phyloP scores from a whole-genome alignment of 2,888 invertebrate genomes.

The Rhagophthalmus giganteus region DNA sequence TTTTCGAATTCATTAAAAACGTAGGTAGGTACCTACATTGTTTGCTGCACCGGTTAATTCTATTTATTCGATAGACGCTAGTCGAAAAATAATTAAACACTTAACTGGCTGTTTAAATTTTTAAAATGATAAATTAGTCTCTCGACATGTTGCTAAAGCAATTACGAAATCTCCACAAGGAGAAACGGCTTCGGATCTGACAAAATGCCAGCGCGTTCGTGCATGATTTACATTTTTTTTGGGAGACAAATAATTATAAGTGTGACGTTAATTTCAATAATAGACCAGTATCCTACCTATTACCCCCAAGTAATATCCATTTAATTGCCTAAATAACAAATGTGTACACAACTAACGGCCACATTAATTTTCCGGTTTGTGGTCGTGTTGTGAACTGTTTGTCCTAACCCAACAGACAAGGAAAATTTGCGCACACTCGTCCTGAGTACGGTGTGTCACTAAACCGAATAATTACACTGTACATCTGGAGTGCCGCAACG shows the following conservation, averaged over 20 bases:
- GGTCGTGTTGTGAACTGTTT: slow-evolving; percentile 21
- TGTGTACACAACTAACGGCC: slow-evolving; percentile 18
- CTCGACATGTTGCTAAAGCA: too few species aligned
- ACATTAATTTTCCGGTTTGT: slow-evolving; percentile 29
- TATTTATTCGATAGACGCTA: too few species aligned
- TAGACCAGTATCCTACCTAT: not conserved
- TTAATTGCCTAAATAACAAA: slow-evolving; percentile 26
- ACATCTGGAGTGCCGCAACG: slow-evolving; percentile 19
- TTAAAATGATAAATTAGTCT: too few species aligned
- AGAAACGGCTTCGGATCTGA: too few species aligned
- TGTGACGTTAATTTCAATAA: not conserved
- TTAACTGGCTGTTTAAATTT: too few species aligned
- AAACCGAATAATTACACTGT: slow-evolving; percentile 27
- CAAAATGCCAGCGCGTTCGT: too few species aligned
- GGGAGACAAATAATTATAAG: not conserved
- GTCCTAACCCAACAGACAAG: slow-evolving; percentile 26
- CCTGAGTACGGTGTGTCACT: slow-evolving; percentile 14
- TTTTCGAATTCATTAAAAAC: too few species aligned
- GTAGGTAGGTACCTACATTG: too few species aligned
- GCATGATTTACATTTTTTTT: too few species aligned
- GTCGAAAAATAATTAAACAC: too few species aligned
- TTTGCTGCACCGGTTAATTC: too few species aligned
- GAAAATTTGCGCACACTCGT: slow-evolving; percentile 22
- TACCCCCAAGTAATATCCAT: slow-evolving; percentile 1
- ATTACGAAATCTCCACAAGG: too few species aligned